Percentiles rank a stretch among this genome's conserved stretches.
phyloP scores from a whole-genome alignment of 2,888 invertebrate genomes.

The Cephus runcator region DNA sequence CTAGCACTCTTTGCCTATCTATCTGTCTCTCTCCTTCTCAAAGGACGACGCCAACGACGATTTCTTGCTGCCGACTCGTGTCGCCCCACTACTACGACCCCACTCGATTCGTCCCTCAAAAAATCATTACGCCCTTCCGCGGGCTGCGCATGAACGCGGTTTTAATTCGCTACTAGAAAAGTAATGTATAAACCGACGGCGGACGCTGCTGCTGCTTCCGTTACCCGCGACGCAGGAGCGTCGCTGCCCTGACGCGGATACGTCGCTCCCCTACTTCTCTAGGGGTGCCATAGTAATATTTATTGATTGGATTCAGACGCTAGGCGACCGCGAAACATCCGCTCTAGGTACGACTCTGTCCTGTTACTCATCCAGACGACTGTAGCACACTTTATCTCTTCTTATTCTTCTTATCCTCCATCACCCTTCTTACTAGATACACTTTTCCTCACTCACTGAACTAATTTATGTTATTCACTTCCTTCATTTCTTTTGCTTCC shows the following conservation, averaged over 20 bases:
- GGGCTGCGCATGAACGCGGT: conserved; percentile 76
- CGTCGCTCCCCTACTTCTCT: conserved; percentile 55
- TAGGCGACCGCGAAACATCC: conserved; percentile 47
- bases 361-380: not conserved
- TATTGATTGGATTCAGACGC: conserved; percentile 64
- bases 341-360: not conserved
- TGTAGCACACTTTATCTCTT: not conserved
- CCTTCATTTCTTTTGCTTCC: not conserved
- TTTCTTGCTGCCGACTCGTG: conserved; percentile 26
- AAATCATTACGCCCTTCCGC: conserved; percentile 85
- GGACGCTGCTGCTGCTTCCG: conserved; percentile 58
- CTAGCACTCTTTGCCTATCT: conserved; percentile 2
- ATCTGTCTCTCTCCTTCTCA: conserved; percentile 13
- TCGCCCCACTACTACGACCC: conserved; percentile 72
- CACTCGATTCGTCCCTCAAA: conserved; percentile 85
- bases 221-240: conserved; percentile 58
- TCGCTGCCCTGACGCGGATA: conserved; percentile 48
- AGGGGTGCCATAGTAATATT: conserved; percentile 65
- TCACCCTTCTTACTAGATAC: not conserved
- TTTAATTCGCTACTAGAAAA: conserved; percentile 67
- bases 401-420: not conserved
- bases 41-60: conserved; percentile 8
- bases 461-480: not conserved
- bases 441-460: not conserved
- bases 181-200: conserved; percentile 56